A percentile compares a stretch with the other conserved stretches of the same genome.
Evolutionary conservation across 2,113 vertebrate genomes (phyloP).

Genomic region (Chitala chitala): DNA sequence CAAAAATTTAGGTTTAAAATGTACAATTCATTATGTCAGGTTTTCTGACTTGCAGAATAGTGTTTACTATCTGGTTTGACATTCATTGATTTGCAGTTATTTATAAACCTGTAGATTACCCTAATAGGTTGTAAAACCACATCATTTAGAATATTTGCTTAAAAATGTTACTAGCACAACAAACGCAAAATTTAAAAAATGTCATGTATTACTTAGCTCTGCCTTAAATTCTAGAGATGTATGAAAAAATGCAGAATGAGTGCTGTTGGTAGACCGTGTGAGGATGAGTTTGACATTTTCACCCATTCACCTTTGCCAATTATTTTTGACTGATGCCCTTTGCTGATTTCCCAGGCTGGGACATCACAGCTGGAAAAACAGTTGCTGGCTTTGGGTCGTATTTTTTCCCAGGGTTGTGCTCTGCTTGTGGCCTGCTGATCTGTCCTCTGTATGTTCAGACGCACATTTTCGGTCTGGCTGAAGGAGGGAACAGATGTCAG

Average conservation of each 20-base stretch:
- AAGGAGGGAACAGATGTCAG: background rate
- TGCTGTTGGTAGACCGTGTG: background rate
- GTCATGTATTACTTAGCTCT: background rate
- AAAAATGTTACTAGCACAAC: no score
- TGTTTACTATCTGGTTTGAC: no score
- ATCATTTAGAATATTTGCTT: no score
- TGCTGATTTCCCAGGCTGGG: slow-evolving; percentile 26
- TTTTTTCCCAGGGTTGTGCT: slow-evolving; percentile 25
- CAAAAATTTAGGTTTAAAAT: no score
- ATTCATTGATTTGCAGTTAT: no score
- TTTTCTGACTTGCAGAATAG: no score
- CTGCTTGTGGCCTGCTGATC: slow-evolving; percentile 8
- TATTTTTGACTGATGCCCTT: slow-evolving; percentile 25
- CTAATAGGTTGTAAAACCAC: no score
- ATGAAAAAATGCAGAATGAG: background rate
- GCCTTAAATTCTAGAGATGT: background rate
- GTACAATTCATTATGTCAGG: no score
- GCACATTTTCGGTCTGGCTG: background rate
- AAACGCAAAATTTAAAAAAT: no score
- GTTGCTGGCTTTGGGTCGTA: slow-evolving; percentile 2
- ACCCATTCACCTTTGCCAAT: background rate
- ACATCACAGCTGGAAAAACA: slow-evolving; percentile 33
- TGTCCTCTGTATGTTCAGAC: background rate
- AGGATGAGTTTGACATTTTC: slow-evolving; percentile 25
- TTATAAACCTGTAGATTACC: no score